phyloP scores from a whole-genome alignment of 2,888 invertebrate species.

The Chouioia cunea region DNA sequence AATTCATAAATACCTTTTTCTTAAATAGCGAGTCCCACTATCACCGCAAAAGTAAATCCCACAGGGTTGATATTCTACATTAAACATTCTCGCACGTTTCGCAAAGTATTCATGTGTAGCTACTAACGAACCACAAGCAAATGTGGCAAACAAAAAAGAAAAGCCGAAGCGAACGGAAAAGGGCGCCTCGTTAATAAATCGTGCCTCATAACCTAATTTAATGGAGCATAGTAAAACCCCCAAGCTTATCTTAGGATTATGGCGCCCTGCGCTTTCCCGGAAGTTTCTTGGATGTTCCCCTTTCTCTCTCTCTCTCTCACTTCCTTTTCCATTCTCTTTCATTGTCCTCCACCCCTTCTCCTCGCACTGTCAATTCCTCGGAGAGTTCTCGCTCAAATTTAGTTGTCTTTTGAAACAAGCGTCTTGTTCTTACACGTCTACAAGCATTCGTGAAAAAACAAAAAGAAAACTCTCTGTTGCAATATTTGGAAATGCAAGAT shows the following conservation, averaged over 20 bases:
- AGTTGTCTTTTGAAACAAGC: slow-evolving; percentile 26
- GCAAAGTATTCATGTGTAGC: too few species aligned
- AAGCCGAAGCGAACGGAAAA: not conserved
- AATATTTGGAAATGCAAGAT: too few species aligned
- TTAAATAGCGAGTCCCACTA: too few species aligned
- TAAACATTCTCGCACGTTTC: not conserved
- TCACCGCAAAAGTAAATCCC: too few species aligned
- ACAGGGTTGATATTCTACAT: not conserved
- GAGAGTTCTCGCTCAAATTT: slow-evolving; percentile 25
- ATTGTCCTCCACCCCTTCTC: too few species aligned
- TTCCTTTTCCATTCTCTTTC: slow-evolving; percentile 1
- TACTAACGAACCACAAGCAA: not conserved
- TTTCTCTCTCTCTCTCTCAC: slow-evolving; percentile 1
- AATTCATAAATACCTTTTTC: too few species aligned
- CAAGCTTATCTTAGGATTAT: slow-evolving; percentile 44
- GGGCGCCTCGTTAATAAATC: slow-evolving; percentile 43
- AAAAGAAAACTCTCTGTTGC: too few species aligned
- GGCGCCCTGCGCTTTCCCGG: slow-evolving; percentile 5
- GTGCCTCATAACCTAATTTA: slow-evolving; percentile 44
- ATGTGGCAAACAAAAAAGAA: slow-evolving; percentile 16
- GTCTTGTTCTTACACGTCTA: too few species aligned
- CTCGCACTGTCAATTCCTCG: slow-evolving; percentile 14
- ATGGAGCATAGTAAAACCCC: slow-evolving; percentile 40
- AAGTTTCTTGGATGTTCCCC: slow-evolving; percentile 17
- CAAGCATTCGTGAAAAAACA: too few species aligned